A percentile compares a stretch with the other conserved stretches of the same genome.
Conservation (phyloP, 2,797 vertebrate species). For the Muscicapa striata region DNA sequence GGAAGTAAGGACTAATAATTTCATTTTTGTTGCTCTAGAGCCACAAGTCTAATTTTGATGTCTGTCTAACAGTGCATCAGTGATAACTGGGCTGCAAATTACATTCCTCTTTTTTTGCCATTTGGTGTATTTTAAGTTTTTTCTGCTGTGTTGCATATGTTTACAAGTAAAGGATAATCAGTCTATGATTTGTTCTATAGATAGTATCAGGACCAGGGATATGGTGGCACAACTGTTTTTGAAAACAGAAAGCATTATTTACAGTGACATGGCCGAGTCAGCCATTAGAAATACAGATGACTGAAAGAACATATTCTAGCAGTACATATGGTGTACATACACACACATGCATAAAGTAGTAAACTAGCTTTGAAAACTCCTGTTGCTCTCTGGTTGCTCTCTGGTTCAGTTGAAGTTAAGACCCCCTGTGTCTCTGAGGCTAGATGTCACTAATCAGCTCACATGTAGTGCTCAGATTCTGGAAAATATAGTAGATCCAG, state of each 20-base stretch:
- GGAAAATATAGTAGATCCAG: background rate
- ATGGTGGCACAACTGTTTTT: background rate
- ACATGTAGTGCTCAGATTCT: background rate
- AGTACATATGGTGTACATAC: rapidly evolving
- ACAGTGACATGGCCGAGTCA: background rate
- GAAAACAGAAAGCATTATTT: background rate
- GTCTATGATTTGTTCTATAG: background rate
- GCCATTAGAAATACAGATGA: background rate
- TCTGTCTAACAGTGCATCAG: background rate
- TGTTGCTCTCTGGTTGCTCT: too few species aligned
- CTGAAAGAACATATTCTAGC: background rate
- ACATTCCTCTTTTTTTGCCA: background rate
- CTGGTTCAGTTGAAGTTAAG: background rate
- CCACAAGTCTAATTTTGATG: background rate
- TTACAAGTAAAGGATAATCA: background rate
- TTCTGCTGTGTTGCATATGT: background rate
- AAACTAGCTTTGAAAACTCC: background rate
- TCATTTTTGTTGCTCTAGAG: background rate
- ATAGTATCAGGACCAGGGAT: background rate
- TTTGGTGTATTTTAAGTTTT: background rate
- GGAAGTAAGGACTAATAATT: background rate
- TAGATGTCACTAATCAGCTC: background rate
- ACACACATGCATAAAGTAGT: background rate
- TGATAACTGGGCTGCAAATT: background rate
- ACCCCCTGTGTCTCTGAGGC: background rate